Evolutionary conservation across 1,140 invertebrate genomes (phyloP).

Genomic region (Penaeus japonicus): DNA sequence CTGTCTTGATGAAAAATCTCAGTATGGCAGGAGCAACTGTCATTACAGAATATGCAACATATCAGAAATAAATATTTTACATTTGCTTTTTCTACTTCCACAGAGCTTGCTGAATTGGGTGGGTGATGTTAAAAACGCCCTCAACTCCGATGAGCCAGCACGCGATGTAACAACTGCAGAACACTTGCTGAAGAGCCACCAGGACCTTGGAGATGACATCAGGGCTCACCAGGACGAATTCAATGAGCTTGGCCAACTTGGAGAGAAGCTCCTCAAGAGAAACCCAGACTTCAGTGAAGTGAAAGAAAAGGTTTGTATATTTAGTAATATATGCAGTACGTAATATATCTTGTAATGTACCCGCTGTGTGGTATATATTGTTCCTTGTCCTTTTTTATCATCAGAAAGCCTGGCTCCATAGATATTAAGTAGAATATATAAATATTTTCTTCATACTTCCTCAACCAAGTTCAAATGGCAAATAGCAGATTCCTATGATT

Average conservation of each 20-base stretch:
- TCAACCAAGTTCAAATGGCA: too few species aligned
- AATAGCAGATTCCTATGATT: background rate
- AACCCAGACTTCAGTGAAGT: constrained; percentile 56
- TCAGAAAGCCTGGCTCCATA: too few species aligned
- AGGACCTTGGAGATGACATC: constrained; percentile 91
- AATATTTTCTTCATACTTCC: too few species aligned
- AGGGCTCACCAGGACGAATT: constrained; percentile 87
- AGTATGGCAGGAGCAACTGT: background rate
- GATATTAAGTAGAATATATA: too few species aligned
- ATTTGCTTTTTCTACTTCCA: background rate
- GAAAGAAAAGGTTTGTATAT: constrained; percentile 52
- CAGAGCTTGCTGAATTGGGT: constrained; percentile 75
- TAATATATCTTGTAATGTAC: too few species aligned
- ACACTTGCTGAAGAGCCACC: constrained; percentile 87
- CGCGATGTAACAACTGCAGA: constrained; percentile 91
- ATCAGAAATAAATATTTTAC: background rate
- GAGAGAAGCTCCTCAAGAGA: constrained; percentile 63
- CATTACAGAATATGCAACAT: background rate
- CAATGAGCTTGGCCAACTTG: constrained; percentile 62
- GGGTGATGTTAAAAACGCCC: constrained; percentile 77
- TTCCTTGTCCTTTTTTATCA: too few species aligned
- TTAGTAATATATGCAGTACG: too few species aligned
- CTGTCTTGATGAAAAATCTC: background rate
- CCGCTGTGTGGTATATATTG: too few species aligned
- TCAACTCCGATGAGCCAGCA: constrained; percentile 83